Percentiles rank a stretch among this genome's conserved stretches.
These are phyloP conservation scores for Sarcophaga bullata DNA, from an alignment of 1,140 invertebrate species.

Conservation along the genomic window DNA sequence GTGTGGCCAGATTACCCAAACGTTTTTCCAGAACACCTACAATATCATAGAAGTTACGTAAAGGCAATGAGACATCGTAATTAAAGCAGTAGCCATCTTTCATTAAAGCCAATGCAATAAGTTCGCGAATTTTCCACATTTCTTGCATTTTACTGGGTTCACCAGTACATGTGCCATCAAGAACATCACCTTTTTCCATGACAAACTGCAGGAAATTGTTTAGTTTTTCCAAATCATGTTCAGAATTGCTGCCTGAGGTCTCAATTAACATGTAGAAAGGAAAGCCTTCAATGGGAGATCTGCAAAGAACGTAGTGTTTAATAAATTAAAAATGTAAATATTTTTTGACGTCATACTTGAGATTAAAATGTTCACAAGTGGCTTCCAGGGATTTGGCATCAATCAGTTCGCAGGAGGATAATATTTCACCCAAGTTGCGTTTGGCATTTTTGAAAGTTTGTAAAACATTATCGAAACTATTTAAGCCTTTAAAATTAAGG, in stretches of 20 bases:
- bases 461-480: slow-evolving; percentile 74
- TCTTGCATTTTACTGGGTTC: slow-evolving; percentile 79
- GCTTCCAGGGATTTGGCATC: slow-evolving; percentile 76
- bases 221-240: slow-evolving; percentile 88
- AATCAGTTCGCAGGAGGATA: slow-evolving; percentile 95
- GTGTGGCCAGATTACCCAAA: slow-evolving; percentile 69
- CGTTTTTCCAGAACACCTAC: slow-evolving; percentile 76
- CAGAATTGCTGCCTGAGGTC: slow-evolving; percentile 81
- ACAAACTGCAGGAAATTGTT: slow-evolving; percentile 77
- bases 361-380: slow-evolving; percentile 62
- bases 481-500: slow-evolving; percentile 47
- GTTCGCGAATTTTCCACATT: slow-evolving; percentile 85
- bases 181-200: slow-evolving; percentile 74
- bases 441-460: slow-evolving; percentile 79
- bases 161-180: slow-evolving; percentile 82
- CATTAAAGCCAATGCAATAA: slow-evolving; percentile 79
- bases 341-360: neutral
- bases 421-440: slow-evolving; percentile 81
- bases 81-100: slow-evolving; percentile 90
- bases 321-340: slow-evolving; percentile 53
- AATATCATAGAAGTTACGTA: slow-evolving; percentile 83
- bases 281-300: slow-evolving; percentile 71
- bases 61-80: slow-evolving; percentile 91
- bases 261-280: slow-evolving; percentile 91
- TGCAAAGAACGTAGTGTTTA: slow-evolving; percentile 43